Evolutionary conservation across 2,113 vertebrate species (phyloP), one percentile per base, ranked within the genome.

Genomic region (Anguilla rostrata): DNA sequence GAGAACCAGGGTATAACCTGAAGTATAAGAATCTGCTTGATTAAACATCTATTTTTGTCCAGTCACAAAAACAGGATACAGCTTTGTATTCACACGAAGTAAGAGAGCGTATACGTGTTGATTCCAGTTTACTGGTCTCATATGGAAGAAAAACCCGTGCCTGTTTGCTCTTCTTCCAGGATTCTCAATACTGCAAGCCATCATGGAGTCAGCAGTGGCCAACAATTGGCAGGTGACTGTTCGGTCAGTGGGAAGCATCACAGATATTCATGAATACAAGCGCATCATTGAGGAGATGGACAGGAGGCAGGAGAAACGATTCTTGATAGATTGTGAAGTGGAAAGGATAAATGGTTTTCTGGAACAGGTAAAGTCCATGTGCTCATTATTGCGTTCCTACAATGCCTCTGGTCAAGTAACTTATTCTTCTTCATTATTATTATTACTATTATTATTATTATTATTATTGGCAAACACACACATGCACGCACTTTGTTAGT

Each of bases 221-320:
- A 99, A 98, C 93, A 98, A 98, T 94, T 99, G 98, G 98, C 98
- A 99, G 94, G 98, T 99, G 94, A 99, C 98, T 22, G 98, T 98
- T 75, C 96, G 98, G 88, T 99, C 98, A 5, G 98, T 99, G 90
- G 98, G 98, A 92, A 99, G 93, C 92, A 97, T 99, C 84, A 96
- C 96, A 88, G 98, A 99, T 78, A 94, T 98, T 84, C 95, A 96
- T 78, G 98, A 99, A 94, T 99, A 97, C 92, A 95, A 96, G 90
- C 96, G 97, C 90, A 98, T 99, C 94, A 97, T 99, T 81, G 98
- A 99, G 92, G 98, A 99, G 94, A 99, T 99, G 98, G 98, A 99
- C 94, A 97, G 98, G 75, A 94, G 98, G 78, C 97, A 99, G 92
- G 98, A 99, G 93, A 99, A 99, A 87, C 96, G 97, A 92, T 99